phyloP scores from a whole-genome alignment of 92 coral and sea anemone genomes.

The Blastomussa wellsi region DNA sequence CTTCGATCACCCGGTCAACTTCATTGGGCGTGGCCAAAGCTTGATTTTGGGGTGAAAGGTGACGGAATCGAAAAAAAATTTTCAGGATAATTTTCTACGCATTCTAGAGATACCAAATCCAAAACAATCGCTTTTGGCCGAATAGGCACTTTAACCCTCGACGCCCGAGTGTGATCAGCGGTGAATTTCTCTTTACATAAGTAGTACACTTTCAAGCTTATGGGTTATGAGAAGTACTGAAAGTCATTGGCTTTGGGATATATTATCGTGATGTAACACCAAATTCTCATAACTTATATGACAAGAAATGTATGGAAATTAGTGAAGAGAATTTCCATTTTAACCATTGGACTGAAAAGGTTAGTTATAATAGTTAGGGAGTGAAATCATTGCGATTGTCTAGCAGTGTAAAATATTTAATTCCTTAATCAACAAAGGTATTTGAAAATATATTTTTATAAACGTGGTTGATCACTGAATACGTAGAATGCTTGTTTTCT shows the following conservation, averaged over 20 bases:
- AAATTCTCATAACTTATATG: background rate
- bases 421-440: slow-evolving; percentile 11
- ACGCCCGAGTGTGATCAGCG: background rate
- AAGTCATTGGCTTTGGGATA: background rate
- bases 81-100: too few relatives aligned
- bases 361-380: background rate
- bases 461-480: slow-evolving; percentile 7
- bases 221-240: background rate
- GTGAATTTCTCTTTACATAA: background rate
- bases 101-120: too few relatives aligned
- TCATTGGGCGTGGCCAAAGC: too few relatives aligned
- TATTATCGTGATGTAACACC: background rate
- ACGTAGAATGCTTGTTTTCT: background rate
- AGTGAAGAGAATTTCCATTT: background rate
- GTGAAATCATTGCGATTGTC: slow-evolving; percentile 14
- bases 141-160: too few relatives aligned
- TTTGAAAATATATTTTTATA: slow-evolving; percentile 51
- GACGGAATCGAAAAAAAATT: too few relatives aligned
- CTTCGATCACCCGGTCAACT: too few relatives aligned
- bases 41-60: too few relatives aligned
- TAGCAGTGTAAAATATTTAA: slow-evolving; percentile 24
- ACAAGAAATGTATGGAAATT: background rate
- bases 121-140: too few relatives aligned
- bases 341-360: background rate
- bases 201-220: background rate